A percentile compares a stretch with the other conserved stretches of the same genome.
Conservation (phyloP, 2,113 vertebrate species). For the Corynorhinus townsendii region DNA sequence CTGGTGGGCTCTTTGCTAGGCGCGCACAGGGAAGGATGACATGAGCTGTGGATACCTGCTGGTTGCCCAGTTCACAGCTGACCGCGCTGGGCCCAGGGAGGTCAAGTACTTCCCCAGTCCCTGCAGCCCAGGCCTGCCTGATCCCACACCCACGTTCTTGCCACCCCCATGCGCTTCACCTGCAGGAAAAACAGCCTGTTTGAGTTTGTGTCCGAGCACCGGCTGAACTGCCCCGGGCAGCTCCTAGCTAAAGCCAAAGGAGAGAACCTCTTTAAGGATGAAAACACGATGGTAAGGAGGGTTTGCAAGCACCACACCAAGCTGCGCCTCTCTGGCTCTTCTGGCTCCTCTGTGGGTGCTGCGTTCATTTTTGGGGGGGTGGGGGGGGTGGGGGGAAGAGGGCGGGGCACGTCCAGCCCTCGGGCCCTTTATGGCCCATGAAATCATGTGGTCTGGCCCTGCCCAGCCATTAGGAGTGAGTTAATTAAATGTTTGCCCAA, state of each 20-base stretch:
- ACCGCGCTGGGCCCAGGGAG: not conserved
- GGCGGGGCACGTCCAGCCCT: no score
- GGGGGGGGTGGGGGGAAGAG: no score
- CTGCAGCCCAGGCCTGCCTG: not conserved
- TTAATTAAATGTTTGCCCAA: no score
- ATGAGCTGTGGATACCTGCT: not conserved
- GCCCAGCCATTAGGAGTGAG: no score
- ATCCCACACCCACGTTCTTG: not conserved
- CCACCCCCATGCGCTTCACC: fast-evolving
- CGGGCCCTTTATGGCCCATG: no score
- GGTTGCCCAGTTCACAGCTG: not conserved
- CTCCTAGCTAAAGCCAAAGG: conserved; percentile 84
- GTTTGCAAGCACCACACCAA: fast-evolving
- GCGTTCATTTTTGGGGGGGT: fast-evolving
- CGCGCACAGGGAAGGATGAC: not conserved
- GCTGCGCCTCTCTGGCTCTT: no score
- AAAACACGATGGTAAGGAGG: conserved; percentile 80
- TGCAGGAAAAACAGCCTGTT: conserved; percentile 85
- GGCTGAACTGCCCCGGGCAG: conserved; percentile 81
- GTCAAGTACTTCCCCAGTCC: no score
- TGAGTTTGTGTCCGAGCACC: conserved; percentile 83
- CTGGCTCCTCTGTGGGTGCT: not conserved
- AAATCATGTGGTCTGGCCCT: no score
- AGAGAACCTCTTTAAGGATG: conserved; percentile 83
- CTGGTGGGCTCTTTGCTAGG: fast-evolving